Conservation (phyloP, 37 sponge, comb jelly and placozoan genomes). For the Beroe forskalii region DNA sequence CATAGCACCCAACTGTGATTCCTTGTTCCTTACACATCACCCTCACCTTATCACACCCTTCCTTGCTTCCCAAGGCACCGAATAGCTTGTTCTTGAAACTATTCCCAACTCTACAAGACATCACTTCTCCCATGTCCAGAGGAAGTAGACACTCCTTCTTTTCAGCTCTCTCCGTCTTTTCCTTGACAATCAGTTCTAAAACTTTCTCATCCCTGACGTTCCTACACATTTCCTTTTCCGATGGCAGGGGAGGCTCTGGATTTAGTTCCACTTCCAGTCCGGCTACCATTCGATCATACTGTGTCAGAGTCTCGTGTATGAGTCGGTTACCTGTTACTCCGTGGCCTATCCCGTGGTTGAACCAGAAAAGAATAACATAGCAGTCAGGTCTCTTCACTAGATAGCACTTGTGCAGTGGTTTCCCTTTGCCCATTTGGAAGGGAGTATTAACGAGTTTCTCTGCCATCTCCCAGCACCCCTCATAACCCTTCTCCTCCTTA, state of each 20-base stretch:
- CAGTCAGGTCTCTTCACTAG: slow-evolving; percentile 51
- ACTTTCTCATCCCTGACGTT: background rate
- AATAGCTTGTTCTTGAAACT: background rate
- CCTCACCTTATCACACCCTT: background rate
- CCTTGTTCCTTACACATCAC: background rate
- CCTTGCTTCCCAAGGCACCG: background rate
- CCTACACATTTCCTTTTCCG: background rate
- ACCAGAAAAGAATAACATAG: background rate
- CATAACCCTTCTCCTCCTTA: background rate
- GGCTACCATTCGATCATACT: slow-evolving; percentile 17
- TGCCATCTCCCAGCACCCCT: background rate
- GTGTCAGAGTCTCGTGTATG: background rate
- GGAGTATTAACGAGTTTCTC: slow-evolving; percentile 5
- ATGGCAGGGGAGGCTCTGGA: background rate
- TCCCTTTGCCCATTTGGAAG: background rate
- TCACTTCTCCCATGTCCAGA: background rate
- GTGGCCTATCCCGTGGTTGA: slow-evolving; percentile 4
- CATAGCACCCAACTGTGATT: background rate
- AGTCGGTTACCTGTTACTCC: background rate
- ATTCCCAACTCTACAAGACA: background rate
- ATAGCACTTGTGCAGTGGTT: background rate
- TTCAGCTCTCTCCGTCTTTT: background rate
- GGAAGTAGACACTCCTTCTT: background rate
- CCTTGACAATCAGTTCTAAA: background rate
- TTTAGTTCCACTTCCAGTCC: background rate